Percentiles rank a stretch among this genome's conserved stretches.
Conservation (phyloP, 2,797 vertebrate species). For the Myiotriccus ornatus region DNA sequence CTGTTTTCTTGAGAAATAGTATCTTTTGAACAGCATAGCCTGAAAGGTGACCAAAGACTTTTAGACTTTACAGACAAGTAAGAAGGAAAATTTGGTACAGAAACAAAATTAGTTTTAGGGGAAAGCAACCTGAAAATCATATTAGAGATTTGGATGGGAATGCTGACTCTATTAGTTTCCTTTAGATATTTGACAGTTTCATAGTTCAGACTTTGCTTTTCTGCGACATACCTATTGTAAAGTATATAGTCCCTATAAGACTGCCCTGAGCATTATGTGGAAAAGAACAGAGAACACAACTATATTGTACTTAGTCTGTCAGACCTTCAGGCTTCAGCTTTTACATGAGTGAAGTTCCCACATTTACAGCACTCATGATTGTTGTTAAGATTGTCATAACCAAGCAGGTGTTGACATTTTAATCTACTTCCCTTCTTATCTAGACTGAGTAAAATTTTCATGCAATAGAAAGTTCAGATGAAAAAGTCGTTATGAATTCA, state of each 20-base stretch:
- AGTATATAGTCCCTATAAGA: background rate
- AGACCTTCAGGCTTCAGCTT: background rate
- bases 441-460: background rate
- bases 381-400: background rate
- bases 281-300: background rate
- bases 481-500: background rate
- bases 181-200: background rate
- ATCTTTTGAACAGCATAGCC: background rate
- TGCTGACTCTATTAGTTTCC: background rate
- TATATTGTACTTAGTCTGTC: background rate
- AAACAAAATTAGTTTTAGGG: background rate
- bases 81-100: background rate
- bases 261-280: background rate
- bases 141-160: background rate
- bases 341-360: background rate
- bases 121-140: background rate
- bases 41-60: background rate
- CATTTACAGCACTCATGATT: background rate
- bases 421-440: background rate
- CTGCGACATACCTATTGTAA: background rate
- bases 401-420: background rate
- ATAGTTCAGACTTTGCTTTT: background rate
- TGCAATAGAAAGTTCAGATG: background rate
- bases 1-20: background rate
- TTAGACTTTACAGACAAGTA: background rate